phyloP scores from a whole-genome alignment of 2,113 vertebrate species.

The Dendrocopos noguchii region DNA sequence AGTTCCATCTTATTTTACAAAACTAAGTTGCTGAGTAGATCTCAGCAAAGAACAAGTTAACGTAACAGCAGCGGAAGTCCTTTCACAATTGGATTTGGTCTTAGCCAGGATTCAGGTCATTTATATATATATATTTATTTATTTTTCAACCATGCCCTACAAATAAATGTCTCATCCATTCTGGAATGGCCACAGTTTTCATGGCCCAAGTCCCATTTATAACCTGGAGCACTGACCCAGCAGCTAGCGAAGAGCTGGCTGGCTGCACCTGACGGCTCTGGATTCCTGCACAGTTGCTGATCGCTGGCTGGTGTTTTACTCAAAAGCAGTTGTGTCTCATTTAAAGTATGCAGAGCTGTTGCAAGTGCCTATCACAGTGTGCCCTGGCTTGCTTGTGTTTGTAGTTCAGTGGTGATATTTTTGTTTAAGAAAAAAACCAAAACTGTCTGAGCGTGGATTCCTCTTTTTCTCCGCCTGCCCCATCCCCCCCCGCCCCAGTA shows the following conservation, averaged over 20 bases:
- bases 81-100: background rate
- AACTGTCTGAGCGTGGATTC: background rate
- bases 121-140: background rate
- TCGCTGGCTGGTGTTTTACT: background rate
- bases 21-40: background rate
- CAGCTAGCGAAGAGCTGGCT: background rate
- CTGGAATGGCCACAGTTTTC: background rate
- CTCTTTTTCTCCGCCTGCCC: background rate
- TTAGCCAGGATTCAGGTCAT: background rate
- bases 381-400: background rate
- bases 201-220: background rate
- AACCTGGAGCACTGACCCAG: background rate
- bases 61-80: conserved; percentile 1
- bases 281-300: background rate
- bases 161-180: background rate
- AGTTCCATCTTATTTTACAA: conserved; percentile 1
- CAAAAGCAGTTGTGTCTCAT: conserved; percentile 7
- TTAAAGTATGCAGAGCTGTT: background rate
- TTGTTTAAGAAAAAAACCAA: background rate
- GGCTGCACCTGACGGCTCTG: background rate
- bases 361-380: conserved; percentile 34
- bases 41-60: background rate
- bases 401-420: background rate
- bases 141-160: background rate
- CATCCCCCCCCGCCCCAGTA: background rate